phyloP scores from a whole-genome alignment of 2,113 vertebrate species.

The Coptodon rendalli region DNA sequence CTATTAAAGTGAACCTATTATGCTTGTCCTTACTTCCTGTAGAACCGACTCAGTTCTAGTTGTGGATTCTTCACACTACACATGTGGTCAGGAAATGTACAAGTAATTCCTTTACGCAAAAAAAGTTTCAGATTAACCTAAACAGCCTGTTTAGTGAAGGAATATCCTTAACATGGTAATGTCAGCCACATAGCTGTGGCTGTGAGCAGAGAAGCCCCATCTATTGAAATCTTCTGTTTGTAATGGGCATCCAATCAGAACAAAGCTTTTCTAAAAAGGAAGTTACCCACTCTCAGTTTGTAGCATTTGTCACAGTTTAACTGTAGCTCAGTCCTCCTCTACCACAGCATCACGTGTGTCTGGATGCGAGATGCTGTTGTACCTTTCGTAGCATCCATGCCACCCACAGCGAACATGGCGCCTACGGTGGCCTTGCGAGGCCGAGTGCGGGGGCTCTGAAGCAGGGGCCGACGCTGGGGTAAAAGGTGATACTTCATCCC shows the following conservation, averaged over 20 bases:
- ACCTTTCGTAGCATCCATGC: slow-evolving; percentile 96
- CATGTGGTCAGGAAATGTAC: background rate
- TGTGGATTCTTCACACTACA: background rate
- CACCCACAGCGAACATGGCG: slow-evolving; percentile 91
- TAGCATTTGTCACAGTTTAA: background rate
- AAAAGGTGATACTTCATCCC: slow-evolving; percentile 98
- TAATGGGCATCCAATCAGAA: background rate
- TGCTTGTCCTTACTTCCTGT: background rate
- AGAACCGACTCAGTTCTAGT: background rate
- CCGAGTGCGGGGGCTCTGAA: slow-evolving; percentile 93
- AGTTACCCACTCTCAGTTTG: background rate
- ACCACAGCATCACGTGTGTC: background rate
- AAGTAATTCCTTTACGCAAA: background rate
- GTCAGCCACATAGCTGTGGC: background rate
- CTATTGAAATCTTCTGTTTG: background rate
- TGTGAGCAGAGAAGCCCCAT: background rate
- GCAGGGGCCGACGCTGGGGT: slow-evolving; percentile 87
- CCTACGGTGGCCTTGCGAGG: slow-evolving; percentile 96
- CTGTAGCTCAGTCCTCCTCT: background rate
- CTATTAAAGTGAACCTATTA: background rate
- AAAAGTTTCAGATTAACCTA: background rate
- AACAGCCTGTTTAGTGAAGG: background rate
- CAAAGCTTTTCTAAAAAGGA: background rate
- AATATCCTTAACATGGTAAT: background rate
- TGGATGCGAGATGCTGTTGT: background rate